Conservation (phyloP, 2,113 vertebrate species). For the Ceuthmochares aereus region DNA sequence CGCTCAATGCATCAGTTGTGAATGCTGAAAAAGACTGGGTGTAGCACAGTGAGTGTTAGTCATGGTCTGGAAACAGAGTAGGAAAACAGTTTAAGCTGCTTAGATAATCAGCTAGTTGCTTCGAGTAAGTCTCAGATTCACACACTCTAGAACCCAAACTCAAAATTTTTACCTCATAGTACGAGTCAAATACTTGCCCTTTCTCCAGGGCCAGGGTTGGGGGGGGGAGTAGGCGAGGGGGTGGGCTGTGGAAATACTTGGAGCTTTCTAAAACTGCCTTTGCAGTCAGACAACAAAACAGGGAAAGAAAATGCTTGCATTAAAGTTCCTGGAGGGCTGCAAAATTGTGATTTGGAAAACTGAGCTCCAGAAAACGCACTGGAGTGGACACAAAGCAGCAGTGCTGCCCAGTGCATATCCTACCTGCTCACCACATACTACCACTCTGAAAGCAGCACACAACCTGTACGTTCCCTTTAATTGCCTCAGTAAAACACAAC, state of each 20-base stretch:
- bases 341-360: neutral
- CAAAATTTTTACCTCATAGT: neutral
- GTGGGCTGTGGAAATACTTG: too few species aligned
- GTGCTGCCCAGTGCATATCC: rapidly evolving
- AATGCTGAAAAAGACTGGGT: constrained; percentile 18
- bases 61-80: constrained; percentile 8
- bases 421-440: neutral
- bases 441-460: neutral
- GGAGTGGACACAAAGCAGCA: neutral
- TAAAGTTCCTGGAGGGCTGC: neutral
- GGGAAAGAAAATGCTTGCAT: neutral
- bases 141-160: neutral
- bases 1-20: neutral
- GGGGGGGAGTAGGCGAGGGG: too few species aligned
- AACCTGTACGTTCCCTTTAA: neutral
- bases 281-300: neutral
- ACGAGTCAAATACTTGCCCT: neutral
- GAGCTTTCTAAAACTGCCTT: neutral
- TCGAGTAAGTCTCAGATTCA: constrained; percentile 10
- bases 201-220: neutral
- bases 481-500: neutral
- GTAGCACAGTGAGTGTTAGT: constrained; percentile 14
- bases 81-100: constrained; percentile 13
- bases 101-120: constrained; percentile 59
- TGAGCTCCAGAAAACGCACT: neutral